Percentiles rank a stretch among this genome's conserved stretches.
These are phyloP conservation scores for Shinisaurus crocodilurus DNA, from an alignment of 2,113 vertebrate species.

Conservation along the genomic window DNA sequence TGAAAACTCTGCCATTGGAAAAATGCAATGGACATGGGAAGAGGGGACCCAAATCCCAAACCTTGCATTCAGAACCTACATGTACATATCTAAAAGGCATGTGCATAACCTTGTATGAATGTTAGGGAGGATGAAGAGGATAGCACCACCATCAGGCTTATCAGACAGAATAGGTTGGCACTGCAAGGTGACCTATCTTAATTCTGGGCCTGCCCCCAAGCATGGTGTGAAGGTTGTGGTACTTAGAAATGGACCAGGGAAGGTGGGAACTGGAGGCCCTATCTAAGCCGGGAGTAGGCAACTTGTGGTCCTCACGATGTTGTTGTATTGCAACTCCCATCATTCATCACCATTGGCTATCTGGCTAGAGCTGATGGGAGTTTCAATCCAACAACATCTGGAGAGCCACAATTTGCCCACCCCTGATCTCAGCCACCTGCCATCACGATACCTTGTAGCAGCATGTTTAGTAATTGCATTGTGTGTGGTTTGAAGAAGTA, in stretches of 20 bases:
- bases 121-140: neutral
- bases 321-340: too few species aligned
- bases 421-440: neutral
- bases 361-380: too few species aligned
- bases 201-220: neutral
- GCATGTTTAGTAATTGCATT: neutral
- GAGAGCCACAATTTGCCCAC: too few species aligned
- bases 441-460: neutral
- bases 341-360: too few species aligned
- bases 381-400: too few species aligned
- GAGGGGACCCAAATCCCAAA: too few species aligned
- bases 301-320: too few species aligned
- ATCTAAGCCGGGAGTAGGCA: too few species aligned
- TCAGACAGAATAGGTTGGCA: neutral
- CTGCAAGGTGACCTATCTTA: neutral
- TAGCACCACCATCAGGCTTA: neutral
- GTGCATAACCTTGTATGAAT: too few species aligned
- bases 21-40: neutral
- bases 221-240: neutral
- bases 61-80: too few species aligned
- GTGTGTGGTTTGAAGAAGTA: neutral
- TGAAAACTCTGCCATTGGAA: neutral
- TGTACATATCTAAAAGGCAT: too few species aligned
- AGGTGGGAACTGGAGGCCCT: neutral
- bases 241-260: neutral